phyloP scores from a whole-genome alignment of 2,113 vertebrate species.

The Spheniscus mendiculus region DNA sequence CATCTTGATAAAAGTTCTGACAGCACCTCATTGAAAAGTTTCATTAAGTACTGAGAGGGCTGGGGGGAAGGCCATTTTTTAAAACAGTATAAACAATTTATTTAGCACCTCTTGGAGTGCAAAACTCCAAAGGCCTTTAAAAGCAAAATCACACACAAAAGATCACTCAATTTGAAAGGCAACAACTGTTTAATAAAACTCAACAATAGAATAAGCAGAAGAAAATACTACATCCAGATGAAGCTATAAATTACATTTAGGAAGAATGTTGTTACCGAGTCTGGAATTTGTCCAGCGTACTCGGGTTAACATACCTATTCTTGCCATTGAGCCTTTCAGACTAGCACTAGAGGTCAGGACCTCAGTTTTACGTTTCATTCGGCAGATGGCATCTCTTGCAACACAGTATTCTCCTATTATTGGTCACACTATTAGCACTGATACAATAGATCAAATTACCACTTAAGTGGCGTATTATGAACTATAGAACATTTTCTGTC shows the following conservation, averaged over 20 bases:
- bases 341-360: background rate
- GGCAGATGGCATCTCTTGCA: background rate
- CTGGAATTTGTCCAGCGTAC: background rate
- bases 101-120: background rate
- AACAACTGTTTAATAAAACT: slow-evolving; percentile 37
- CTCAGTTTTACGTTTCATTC: background rate
- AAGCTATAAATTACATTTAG: slow-evolving; percentile 29
- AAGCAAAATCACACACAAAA: background rate
- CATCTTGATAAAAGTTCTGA: background rate
- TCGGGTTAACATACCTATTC: background rate
- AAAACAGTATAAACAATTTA: background rate
- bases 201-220: background rate
- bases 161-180: background rate
- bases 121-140: background rate
- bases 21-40: background rate
- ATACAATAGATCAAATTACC: background rate
- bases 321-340: background rate
- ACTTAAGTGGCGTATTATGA: accelerated
- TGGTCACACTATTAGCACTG: background rate
- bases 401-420: background rate
- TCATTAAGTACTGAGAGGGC: background rate
- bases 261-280: background rate
- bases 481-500: background rate
- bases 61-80: background rate
- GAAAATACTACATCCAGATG: slow-evolving; percentile 20